A percentile compares a stretch with the other conserved stretches of the same genome.
Conservation (phyloP, 2,113 vertebrate genomes). For the Himantopus leucocephalus region DNA sequence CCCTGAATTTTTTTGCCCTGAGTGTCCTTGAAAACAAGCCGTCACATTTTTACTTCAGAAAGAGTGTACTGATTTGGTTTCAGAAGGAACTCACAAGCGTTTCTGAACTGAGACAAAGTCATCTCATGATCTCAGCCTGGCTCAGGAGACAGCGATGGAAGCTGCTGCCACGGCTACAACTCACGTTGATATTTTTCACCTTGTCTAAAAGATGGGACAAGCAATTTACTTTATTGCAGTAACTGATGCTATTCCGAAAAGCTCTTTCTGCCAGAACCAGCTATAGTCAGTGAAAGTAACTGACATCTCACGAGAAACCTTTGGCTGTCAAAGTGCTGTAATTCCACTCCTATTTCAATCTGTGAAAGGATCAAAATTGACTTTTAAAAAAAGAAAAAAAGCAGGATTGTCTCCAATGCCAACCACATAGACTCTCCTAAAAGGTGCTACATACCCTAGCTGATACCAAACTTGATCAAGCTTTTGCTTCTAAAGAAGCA, state of each 20-base stretch:
- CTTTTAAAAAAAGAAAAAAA: neutral
- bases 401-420: neutral
- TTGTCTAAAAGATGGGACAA: neutral
- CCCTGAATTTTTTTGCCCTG: neutral
- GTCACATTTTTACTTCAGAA: neutral
- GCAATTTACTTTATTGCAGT: constrained; percentile 25
- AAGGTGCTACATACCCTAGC: neutral
- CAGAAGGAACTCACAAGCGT: neutral
- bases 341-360: neutral
- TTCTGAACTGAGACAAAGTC: constrained; percentile 37
- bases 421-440: neutral
- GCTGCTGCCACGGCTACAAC: neutral
- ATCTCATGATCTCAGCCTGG: constrained; percentile 12
- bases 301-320: neutral
- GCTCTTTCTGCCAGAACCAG: constrained; percentile 1
- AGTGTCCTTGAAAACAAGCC: neutral
- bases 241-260: constrained; percentile 4
- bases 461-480: neutral
- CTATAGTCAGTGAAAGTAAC: neutral
- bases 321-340: neutral
- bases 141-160: neutral
- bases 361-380: constrained; percentile 7
- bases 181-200: neutral
- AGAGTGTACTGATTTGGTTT: neutral
- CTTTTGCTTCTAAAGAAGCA: neutral